phyloP scores from a whole-genome alignment of 1,140 invertebrate species.

The Macrocentrus cingulum region DNA sequence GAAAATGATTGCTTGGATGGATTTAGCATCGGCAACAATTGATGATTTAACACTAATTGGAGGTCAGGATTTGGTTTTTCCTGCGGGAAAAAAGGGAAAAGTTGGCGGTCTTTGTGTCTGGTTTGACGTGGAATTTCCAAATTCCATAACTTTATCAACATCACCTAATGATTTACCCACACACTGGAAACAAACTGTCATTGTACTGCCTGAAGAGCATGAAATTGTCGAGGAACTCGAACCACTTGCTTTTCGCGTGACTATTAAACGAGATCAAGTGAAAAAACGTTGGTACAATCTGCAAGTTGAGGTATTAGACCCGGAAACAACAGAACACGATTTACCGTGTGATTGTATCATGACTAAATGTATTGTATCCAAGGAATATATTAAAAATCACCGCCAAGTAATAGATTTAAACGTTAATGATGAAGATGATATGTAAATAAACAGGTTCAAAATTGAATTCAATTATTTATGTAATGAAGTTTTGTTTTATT shows the following conservation, averaged over 20 bases:
- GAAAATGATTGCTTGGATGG: conserved; percentile 76
- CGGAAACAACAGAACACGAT: conserved; percentile 71
- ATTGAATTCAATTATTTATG: not conserved
- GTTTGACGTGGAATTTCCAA: conserved; percentile 75
- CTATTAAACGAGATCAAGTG: conserved; percentile 42
- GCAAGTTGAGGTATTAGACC: conserved; percentile 70
- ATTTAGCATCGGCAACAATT: conserved; percentile 67
- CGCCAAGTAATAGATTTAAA: not conserved
- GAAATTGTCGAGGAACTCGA: conserved; percentile 70
- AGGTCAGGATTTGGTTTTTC: conserved; percentile 60
- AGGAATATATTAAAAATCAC: conserved; percentile 62
- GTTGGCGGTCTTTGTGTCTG: conserved; percentile 88
- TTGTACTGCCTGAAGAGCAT: conserved; percentile 74
- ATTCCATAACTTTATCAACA: conserved; percentile 69
- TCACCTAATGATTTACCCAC: conserved; percentile 76
- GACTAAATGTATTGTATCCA: conserved; percentile 76
- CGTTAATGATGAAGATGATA: not conserved
- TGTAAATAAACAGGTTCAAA: not conserved
- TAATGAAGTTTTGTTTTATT: not conserved
- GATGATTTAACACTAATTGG: conserved; percentile 79
- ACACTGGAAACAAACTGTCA: conserved; percentile 97
- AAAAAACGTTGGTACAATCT: conserved; percentile 66
- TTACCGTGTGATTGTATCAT: conserved; percentile 74
- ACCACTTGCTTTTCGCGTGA: conserved; percentile 60
- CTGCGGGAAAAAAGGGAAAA: conserved; percentile 60